These are phyloP conservation scores for Isaurus tuberculatus DNA, from an alignment of 92 coral and sea anemone genomes.

Conservation along the genomic window DNA sequence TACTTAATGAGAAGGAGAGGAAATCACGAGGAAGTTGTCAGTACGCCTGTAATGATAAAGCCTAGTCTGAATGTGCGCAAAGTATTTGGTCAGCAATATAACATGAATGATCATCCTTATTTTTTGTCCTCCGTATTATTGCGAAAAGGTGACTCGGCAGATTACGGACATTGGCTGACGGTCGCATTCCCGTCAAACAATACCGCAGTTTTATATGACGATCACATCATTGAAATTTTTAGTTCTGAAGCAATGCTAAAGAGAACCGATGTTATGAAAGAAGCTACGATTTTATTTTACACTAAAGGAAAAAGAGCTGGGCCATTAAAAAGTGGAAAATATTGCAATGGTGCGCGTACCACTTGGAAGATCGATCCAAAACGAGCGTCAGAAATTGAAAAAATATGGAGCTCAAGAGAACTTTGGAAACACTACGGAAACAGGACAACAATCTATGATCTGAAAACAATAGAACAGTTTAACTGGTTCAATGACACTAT, in stretches of 20 bases:
- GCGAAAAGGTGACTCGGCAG: background rate
- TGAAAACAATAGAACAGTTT: constrained; percentile 1
- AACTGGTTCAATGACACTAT: constrained; percentile 5
- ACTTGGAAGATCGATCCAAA: background rate
- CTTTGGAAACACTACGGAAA: constrained; percentile 11
- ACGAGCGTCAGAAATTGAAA: background rate
- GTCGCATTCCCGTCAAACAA: constrained; percentile 12
- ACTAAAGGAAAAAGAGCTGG: background rate
- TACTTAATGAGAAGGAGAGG: background rate
- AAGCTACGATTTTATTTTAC: background rate
- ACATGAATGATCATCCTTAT: background rate
- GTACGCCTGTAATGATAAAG: background rate
- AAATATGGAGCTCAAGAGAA: background rate
- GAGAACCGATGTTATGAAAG: constrained; percentile 1
- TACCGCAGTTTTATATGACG: background rate
- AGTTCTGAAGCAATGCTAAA: background rate
- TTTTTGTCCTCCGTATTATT: background rate
- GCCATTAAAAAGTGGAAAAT: background rate
- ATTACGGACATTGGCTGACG: background rate
- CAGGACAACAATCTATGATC: background rate
- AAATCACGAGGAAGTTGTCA: background rate
- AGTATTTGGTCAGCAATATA: background rate
- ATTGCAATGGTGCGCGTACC: background rate
- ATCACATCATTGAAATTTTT: background rate
- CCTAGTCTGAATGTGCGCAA: background rate